Conservation (phyloP, 2,888 invertebrate species). For the Orchestes rusci region DNA sequence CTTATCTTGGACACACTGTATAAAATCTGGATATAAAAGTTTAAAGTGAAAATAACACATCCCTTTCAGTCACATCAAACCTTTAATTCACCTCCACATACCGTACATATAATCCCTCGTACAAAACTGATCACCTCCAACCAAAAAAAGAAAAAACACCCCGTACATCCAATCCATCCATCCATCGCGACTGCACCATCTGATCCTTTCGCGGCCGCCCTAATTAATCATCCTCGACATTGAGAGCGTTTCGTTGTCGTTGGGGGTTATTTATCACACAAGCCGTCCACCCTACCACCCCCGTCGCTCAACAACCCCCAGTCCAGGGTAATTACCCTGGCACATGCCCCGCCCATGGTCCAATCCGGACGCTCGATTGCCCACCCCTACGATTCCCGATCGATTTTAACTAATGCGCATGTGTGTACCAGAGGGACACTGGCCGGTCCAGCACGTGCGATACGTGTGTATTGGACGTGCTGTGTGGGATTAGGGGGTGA, state of each 20-base stretch:
- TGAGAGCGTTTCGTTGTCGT: constrained; percentile 46
- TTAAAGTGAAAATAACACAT: no score
- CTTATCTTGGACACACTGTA: no score
- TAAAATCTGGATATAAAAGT: no score
- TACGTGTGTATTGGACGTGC: constrained; percentile 34
- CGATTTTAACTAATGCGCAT: constrained; percentile 33
- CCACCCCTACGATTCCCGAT: constrained; percentile 33
- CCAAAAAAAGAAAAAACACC: no score
- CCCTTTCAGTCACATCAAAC: no score
- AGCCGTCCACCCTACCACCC: constrained; percentile 17
- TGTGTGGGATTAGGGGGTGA: constrained; percentile 29
- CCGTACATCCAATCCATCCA: no score
- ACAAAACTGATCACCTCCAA: no score
- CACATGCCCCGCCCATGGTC: constrained; percentile 43
- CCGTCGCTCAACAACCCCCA: constrained; percentile 10
- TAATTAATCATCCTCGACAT: constrained; percentile 46
- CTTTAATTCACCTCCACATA: no score
- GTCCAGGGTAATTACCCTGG: constrained; percentile 47
- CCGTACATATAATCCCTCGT: no score
- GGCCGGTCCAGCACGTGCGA: constrained; percentile 37
- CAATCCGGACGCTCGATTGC: constrained; percentile 37
- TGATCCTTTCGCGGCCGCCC: constrained; percentile 31
- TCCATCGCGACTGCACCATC: constrained; percentile 30
- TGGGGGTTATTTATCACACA: constrained; percentile 44
- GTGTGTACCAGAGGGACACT: constrained; percentile 40